Evolutionary conservation across 2,797 vertebrate genomes (phyloP).

Genomic region (Lacerta viridis): DNA sequence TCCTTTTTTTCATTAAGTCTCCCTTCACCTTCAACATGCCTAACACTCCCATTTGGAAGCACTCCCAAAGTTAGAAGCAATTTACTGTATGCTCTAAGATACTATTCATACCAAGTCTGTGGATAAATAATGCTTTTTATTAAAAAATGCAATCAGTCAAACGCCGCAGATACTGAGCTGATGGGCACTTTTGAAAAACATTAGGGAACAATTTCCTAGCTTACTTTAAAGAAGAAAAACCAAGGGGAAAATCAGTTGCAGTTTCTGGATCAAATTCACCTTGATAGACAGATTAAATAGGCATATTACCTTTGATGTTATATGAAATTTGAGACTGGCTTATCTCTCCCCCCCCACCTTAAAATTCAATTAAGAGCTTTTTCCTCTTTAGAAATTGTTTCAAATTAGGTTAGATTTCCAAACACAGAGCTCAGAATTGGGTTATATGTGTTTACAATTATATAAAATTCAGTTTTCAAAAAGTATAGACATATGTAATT

Average conservation of each 20-base stretch:
- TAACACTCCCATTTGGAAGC: background rate
- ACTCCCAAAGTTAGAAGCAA: background rate
- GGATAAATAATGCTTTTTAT: conserved; percentile 35
- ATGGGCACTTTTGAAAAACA: conserved; percentile 40
- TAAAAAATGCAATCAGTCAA: conserved; percentile 32
- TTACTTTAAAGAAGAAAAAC: background rate
- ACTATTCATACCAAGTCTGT: conserved; percentile 36
- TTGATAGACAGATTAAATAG: conserved; percentile 51
- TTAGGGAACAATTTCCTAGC: conserved; percentile 25
- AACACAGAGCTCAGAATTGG: conserved; percentile 31
- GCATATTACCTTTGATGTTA: conserved; percentile 46
- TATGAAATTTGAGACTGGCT: conserved; percentile 48
- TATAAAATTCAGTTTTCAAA: conserved; percentile 57
- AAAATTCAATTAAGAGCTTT: conserved; percentile 43
- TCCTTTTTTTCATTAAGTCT: conserved; percentile 10
- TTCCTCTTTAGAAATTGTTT: conserved; percentile 44
- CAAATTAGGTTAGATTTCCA: conserved; percentile 46
- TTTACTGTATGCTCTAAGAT: conserved; percentile 24
- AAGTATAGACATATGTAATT: conserved; percentile 48
- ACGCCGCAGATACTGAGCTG: conserved; percentile 43
- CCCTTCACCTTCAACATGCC: background rate
- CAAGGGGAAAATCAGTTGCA: background rate
- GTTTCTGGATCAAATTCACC: conserved; percentile 60
- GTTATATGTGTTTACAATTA: conserved; percentile 48
- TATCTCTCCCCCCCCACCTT: conserved; percentile 14